Percentiles rank a stretch among this genome's conserved stretches.
phyloP scores from a whole-genome alignment of 2,888 invertebrate species.

The Sminthurides aquaticus region DNA sequence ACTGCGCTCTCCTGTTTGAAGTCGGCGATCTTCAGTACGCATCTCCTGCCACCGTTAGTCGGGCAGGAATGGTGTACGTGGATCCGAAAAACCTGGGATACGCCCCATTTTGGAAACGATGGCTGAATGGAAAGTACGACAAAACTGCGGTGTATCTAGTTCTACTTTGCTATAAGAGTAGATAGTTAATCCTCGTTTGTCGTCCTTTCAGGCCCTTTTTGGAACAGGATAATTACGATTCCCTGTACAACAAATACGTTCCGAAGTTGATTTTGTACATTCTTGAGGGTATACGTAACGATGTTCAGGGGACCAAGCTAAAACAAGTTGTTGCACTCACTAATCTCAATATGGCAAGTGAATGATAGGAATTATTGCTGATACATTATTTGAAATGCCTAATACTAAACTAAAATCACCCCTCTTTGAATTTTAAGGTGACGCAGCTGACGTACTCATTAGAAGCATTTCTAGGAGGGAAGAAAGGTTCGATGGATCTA shows the following conservation, averaged over 20 bases:
- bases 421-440: slow-evolving; percentile 53
- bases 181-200: too few relatives aligned
- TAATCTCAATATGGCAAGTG: slow-evolving; percentile 67
- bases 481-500: slow-evolving; percentile 49
- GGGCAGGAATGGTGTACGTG: slow-evolving; percentile 90
- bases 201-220: slow-evolving; percentile 45
- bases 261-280: slow-evolving; percentile 63
- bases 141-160: too few relatives aligned
- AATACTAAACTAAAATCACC: too few relatives aligned
- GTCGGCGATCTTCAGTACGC: slow-evolving; percentile 82
- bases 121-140: slow-evolving; percentile 55
- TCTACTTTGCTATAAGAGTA: too few relatives aligned
- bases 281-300: slow-evolving; percentile 64
- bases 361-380: not conserved
- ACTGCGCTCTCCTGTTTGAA: slow-evolving; percentile 79
- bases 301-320: slow-evolving; percentile 56
- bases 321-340: slow-evolving; percentile 78
- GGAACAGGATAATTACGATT: slow-evolving; percentile 49
- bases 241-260: slow-evolving; percentile 69
- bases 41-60: slow-evolving; percentile 84
- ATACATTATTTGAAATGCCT: not conserved
- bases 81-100: slow-evolving; percentile 86
- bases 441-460: slow-evolving; percentile 74
- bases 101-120: slow-evolving; percentile 77
- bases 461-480: slow-evolving; percentile 57